Evolutionary conservation across 2,888 invertebrate genomes (phyloP).

Genomic region (Dicranocentrus wangi): DNA sequence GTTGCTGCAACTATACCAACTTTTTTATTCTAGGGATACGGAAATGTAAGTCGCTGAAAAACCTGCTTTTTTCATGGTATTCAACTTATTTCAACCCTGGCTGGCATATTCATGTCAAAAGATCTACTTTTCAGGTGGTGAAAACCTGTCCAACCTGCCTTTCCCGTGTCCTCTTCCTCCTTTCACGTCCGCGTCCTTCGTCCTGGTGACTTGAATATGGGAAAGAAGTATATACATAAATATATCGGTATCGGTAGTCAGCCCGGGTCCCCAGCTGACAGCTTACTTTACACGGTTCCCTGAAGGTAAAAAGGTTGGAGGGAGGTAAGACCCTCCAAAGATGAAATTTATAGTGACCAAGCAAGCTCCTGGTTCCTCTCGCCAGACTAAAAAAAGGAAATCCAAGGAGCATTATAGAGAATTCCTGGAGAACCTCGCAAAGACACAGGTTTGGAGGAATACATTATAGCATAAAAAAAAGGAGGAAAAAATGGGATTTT

Average conservation of each 20-base stretch:
- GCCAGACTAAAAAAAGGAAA: no score
- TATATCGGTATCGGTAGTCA: no score
- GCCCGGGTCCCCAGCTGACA: background rate
- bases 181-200: no score
- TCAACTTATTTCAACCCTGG: no score
- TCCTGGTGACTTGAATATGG: conserved; percentile 3
- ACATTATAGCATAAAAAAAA: conserved; percentile 13
- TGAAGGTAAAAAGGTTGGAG: background rate
- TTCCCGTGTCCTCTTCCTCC: conserved; percentile 47
- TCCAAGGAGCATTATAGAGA: no score
- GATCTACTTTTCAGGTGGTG: conserved; percentile 23
- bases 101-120: conserved; percentile 22
- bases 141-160: conserved; percentile 24
- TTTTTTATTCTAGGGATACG: no score
- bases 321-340: background rate
- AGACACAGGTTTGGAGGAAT: background rate
- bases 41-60: no score
- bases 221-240: no score
- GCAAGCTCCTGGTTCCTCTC: no score
- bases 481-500: conserved; percentile 45
- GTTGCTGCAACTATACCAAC: no score
- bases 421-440: conserved; percentile 6
- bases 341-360: conserved; percentile 26
- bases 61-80: no score
- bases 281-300: conserved; percentile 11